Conservation (phyloP, 2,888 invertebrate genomes). For the Rhagophthalmus giganteus region DNA sequence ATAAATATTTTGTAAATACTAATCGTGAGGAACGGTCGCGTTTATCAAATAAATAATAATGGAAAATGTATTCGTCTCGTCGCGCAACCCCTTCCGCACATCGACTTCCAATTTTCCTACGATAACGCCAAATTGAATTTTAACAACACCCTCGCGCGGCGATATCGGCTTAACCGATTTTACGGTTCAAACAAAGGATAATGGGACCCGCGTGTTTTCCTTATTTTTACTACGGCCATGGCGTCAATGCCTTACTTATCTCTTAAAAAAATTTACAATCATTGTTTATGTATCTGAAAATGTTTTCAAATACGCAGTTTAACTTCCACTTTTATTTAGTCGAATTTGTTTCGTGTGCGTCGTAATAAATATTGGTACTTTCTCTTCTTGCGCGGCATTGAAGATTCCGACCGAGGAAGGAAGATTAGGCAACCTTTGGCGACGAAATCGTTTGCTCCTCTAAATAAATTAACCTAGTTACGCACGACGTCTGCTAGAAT, state of each 20-base stretch:
- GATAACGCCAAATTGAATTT: too few species aligned
- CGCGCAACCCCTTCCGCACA: too few species aligned
- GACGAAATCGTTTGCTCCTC: not conserved
- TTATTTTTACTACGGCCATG: too few species aligned
- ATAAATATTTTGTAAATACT: not conserved
- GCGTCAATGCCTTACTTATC: not conserved
- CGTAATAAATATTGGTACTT: too few species aligned
- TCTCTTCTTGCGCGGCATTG: conserved; percentile 14
- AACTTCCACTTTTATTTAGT: not conserved
- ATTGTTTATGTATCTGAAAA: not conserved
- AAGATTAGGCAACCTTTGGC: conserved; percentile 6
- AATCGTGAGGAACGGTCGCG: too few species aligned
- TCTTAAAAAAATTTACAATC: conserved; percentile 1
- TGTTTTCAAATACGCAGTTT: conserved; percentile 1
- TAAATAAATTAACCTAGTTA: not conserved
- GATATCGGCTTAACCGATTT: too few species aligned
- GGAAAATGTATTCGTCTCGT: too few species aligned
- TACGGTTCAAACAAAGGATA: too few species aligned
- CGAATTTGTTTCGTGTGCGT: not conserved
- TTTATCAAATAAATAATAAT: too few species aligned
- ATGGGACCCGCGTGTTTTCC: too few species aligned
- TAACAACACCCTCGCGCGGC: too few species aligned
- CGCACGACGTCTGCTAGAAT: not conserved
- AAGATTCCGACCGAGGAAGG: conserved; percentile 12
- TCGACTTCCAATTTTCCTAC: too few species aligned